Conservation (phyloP, 2,888 invertebrate genomes). For the Chrysolina americana region DNA sequence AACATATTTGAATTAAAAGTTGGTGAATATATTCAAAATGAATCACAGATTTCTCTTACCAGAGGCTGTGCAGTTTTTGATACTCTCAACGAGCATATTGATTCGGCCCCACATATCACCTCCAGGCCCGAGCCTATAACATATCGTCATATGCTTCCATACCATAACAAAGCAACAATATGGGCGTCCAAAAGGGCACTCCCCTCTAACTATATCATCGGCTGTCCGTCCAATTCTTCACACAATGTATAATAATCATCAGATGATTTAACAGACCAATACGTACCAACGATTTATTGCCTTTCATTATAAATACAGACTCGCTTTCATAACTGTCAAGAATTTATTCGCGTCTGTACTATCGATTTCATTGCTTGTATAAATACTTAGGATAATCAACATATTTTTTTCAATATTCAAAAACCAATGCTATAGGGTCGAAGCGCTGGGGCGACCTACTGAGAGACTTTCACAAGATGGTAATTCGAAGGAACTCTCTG, state of each 20-base stretch:
- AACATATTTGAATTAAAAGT: too few species aligned
- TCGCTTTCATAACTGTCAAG: slow-evolving; percentile 27
- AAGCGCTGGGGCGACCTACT: too few species aligned
- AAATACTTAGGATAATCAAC: too few species aligned
- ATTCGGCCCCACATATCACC: background rate
- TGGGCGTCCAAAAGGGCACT: slow-evolving; percentile 36
- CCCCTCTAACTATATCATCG: slow-evolving; percentile 41
- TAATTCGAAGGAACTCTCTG: too few species aligned
- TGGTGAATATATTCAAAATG: background rate
- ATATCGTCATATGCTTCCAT: background rate
- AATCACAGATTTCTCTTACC: background rate
- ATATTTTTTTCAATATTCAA: too few species aligned
- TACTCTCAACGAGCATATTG: background rate
- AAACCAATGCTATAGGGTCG: too few species aligned
- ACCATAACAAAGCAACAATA: slow-evolving; percentile 32
- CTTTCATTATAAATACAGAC: slow-evolving; percentile 32
- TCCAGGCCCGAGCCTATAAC: slow-evolving; percentile 18
- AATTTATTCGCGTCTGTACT: background rate
- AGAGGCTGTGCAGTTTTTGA: background rate
- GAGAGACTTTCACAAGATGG: too few species aligned
- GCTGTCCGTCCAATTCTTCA: slow-evolving; percentile 26
- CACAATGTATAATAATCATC: slow-evolving; percentile 41
- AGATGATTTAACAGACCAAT: slow-evolving; percentile 45
- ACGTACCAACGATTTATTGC: slow-evolving; percentile 38
- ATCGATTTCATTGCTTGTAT: background rate